These are phyloP conservation scores for Cavia aperea DNA, from an alignment of 2,113 vertebrate genomes.

Conservation along the genomic window DNA sequence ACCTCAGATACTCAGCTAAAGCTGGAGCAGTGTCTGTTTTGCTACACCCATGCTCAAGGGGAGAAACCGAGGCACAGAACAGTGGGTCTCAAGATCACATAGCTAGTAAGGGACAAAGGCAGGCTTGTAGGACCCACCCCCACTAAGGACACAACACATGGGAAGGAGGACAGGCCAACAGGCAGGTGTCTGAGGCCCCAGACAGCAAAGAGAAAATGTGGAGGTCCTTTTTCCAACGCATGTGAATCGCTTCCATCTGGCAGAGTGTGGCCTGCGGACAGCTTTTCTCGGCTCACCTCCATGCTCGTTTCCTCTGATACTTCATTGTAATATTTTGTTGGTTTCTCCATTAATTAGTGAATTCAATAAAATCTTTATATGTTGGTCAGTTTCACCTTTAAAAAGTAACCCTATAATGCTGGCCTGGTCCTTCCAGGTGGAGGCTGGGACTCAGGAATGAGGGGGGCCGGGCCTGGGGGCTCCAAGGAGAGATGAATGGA, in stretches of 20 bases:
- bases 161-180: too few relatives aligned
- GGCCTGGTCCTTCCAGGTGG: not conserved
- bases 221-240: fast-evolving
- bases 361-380: not conserved
- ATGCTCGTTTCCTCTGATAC: not conserved
- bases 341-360: not conserved
- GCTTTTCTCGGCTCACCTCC: not conserved
- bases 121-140: not conserved
- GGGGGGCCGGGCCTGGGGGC: not conserved
- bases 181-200: not conserved
- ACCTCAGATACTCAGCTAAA: too few relatives aligned
- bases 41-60: not conserved
- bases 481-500: not conserved
- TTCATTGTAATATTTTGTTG: not conserved
- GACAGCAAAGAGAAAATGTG: not conserved
- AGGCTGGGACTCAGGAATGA: not conserved
- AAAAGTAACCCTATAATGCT: not conserved
- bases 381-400: not conserved
- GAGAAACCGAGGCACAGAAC: not conserved
- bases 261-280: not conserved
- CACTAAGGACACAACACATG: fast-evolving
- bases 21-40: not conserved
- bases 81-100: fast-evolving
- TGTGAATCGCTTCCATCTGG: fast-evolving
- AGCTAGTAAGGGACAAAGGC: not conserved